Evolutionary conservation across 1,140 invertebrate species (phyloP), one percentile per base, ranked within the genome.

Genomic region (Leptinotarsa texana): DNA sequence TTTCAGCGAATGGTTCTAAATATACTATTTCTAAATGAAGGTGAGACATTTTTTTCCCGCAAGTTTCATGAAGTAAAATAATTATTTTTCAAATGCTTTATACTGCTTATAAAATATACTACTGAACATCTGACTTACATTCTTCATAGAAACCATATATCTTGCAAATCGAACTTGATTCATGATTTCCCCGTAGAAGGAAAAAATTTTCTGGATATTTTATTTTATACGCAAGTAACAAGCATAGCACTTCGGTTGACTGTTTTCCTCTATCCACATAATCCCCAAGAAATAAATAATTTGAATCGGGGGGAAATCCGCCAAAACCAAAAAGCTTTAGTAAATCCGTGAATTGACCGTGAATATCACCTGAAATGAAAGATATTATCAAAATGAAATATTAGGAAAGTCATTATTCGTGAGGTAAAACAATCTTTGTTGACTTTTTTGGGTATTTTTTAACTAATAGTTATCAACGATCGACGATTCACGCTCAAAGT

Each of bases 151-250:
- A 94, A 75, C 89, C 94, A 87, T 96, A 96, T 85, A 95, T 95
- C 84, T 93, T 90, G 86, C 95, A 95, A 85, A 95, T 95, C 83
- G 91, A 92, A 71, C 93, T 93, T 85, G 93, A 95, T 83, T 96
- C 94, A 82, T 96, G 94, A 85, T 96, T 96, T 80, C 96, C 96
- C 83, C 96, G 87, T 66, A 93, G 86, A 77, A 94, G 87, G 85
- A 98, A 98, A 88, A 98, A 97, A 86, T 97, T 97, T 85, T 97
- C 94, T 63, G 96, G 95, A 87, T 96, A 97, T 87, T 97, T 96
- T 81, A 97, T 96, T 89, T 98, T 96, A 87, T 98, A 98, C 75
- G 96, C 96, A 76, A 98, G 88, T 73, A 96, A 86, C 69, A 96
- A 88, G 85, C 94, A 95, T 80, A 95, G 95, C 65, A 94, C 95